Evolutionary conservation across 2,888 invertebrate species (phyloP), one percentile per base, ranked within the genome.

Genomic region (Aethes cnicana): DNA sequence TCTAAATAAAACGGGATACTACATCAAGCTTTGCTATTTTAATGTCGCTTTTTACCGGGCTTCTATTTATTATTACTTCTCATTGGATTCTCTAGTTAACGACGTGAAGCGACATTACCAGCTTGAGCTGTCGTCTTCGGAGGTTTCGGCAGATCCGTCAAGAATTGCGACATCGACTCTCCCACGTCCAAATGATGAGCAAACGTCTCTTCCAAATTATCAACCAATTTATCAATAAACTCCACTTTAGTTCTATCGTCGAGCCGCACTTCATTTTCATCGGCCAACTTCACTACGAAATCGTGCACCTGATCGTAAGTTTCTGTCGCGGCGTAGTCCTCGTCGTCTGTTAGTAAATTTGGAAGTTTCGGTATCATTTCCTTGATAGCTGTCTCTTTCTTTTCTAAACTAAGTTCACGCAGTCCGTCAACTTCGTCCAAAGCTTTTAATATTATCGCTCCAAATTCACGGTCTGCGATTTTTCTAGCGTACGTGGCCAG

Each of bases 341-440:
- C 54, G 2, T 48, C 35, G 2, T 54, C 58, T 20, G 54, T 32
- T 37, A 62, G 55, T 18, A 64, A 4, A 30, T 55, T 47, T 5
- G 58, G 48, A 11, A 73, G 33, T 20, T 61, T 66, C n/a, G 54
- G 56, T 8, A 60, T 57, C 14, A 18, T 23, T 21, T 47, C 23
- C 18, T 9, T 44, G 11, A 35, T 16, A 1, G 39, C 41, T 11
- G 3, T 42, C n/a, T 4, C 17, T 9, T 28, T 42, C 28, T 16
- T 16, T 6, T 28, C 6, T 6, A 11, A 7, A 28, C 18, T 42
- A 4, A 28, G 3, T 18, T 17, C 8, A 26, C 18, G 14, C 5
- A 58, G 25, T 21, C 49, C 41, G 8, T 54, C 54, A 11, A 54
- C 30, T 32, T 57, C 54, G 48, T 55, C 39, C 4, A 65, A 21